Conservation (phyloP, 1,140 invertebrate species). For the Microplitis mediator region DNA sequence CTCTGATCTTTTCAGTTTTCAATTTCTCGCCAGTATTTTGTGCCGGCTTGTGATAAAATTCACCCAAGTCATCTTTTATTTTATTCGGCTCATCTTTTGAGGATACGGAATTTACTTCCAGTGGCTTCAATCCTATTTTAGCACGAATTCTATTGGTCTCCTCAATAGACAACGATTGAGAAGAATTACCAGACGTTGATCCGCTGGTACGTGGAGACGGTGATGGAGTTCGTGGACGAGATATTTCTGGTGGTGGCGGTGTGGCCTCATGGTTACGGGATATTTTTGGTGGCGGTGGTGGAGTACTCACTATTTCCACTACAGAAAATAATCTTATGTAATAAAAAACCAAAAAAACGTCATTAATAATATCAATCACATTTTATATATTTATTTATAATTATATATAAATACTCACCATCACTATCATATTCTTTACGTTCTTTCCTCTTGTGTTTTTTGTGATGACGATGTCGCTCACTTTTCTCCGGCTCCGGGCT, state of each 20-base stretch:
- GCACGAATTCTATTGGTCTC: conserved; percentile 92
- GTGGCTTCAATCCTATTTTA: conserved; percentile 91
- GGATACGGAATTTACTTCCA: conserved; percentile 70
- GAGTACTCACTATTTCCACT: conserved; percentile 57
- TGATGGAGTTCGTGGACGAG: conserved; percentile 46
- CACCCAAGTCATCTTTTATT: conserved; percentile 81
- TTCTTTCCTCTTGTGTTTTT: conserved; percentile 67
- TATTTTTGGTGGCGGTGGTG: conserved; percentile 56
- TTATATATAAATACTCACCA: conserved; percentile 55
- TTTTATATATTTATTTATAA: not conserved
- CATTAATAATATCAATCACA: not conserved
- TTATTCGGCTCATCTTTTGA: conserved; percentile 61
- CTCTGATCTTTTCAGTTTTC: conserved; percentile 80
- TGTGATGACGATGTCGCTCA: conserved; percentile 66
- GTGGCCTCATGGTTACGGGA: conserved; percentile 52
- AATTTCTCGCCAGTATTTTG: conserved; percentile 79
- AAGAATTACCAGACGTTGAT: conserved; percentile 53
- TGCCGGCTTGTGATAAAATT: conserved; percentile 93
- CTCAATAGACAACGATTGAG: conserved; percentile 79
- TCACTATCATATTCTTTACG: conserved; percentile 67
- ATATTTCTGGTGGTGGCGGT: conserved; percentile 56
- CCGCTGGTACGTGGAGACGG: conserved; percentile 39
- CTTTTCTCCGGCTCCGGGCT: conserved; percentile 58
- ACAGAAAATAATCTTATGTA: conserved; percentile 26
- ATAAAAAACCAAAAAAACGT: conserved; percentile 12